Percentiles rank a stretch among this genome's conserved stretches.
Evolutionary conservation across 1,140 invertebrate genomes (phyloP).

Genomic region (Aphelenchoides fujianensis): DNA sequence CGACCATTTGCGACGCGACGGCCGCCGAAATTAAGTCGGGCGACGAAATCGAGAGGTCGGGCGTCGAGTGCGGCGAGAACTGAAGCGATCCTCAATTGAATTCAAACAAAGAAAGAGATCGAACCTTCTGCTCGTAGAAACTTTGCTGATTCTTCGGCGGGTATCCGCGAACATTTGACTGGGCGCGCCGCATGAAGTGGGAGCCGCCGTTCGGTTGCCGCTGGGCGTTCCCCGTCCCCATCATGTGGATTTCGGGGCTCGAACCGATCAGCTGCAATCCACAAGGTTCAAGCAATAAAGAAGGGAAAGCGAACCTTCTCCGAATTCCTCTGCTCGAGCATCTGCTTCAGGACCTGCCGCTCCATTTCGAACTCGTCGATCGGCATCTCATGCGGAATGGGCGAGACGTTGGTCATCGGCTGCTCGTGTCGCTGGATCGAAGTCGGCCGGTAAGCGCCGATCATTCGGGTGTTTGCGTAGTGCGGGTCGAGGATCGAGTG

Average conservation of each 20-base stretch:
- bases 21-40: constrained; percentile 37
- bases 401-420: not conserved
- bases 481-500: constrained; percentile 18
- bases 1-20: constrained; percentile 12
- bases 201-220: constrained; percentile 17
- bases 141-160: constrained; percentile 17
- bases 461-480: not conserved
- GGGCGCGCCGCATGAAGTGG: constrained; percentile 25
- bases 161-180: constrained; percentile 35
- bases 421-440: not conserved
- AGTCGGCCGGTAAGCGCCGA: constrained; percentile 12
- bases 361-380: not conserved
- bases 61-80: constrained; percentile 14
- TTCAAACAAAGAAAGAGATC: constrained; percentile 18
- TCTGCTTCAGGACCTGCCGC: constrained; percentile 23
- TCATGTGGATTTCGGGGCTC: constrained; percentile 55
- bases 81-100: constrained; percentile 6
- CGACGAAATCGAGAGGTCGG: constrained; percentile 30
- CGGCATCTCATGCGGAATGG: not conserved
- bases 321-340: constrained; percentile 13
- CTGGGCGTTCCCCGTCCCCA: constrained; percentile 36
- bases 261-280: constrained; percentile 40
- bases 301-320: not conserved
- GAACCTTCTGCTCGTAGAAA: constrained; percentile 26
- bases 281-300: not conserved